Percentiles rank a stretch among this genome's conserved stretches.
phyloP scores from a whole-genome alignment of 2,888 invertebrate species.

The Chrysomela aeneicollis region DNA sequence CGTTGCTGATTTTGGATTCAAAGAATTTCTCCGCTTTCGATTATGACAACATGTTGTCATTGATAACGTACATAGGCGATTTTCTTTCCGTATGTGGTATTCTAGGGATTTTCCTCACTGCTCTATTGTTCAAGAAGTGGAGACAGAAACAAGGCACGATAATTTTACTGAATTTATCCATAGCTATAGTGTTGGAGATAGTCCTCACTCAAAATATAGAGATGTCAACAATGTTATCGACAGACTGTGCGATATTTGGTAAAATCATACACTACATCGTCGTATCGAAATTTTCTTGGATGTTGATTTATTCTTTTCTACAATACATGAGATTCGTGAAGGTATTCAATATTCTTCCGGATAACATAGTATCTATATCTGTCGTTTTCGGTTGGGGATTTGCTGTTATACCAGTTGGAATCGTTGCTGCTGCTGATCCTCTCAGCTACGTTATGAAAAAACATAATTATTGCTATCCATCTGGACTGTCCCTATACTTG shows the following conservation, averaged over 20 bases:
- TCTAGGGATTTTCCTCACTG: conserved; percentile 64
- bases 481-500: conserved; percentile 65
- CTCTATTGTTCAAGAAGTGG: conserved; percentile 67
- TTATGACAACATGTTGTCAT: conserved; percentile 62
- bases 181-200: conserved; percentile 63
- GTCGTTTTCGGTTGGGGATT: conserved; percentile 71
- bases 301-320: conserved; percentile 73
- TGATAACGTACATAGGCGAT: conserved; percentile 65
- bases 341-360: conserved; percentile 68
- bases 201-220: conserved; percentile 52
- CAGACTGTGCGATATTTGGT: conserved; percentile 66
- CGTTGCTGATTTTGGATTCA: conserved; percentile 61
- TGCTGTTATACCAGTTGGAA: conserved; percentile 64
- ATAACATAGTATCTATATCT: conserved; percentile 69
- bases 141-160: conserved; percentile 70
- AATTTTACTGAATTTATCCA: conserved; percentile 67
- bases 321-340: conserved; percentile 73
- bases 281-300: conserved; percentile 75
- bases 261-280: conserved; percentile 72
- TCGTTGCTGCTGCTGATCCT: conserved; percentile 63
- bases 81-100: conserved; percentile 65
- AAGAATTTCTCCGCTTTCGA: conserved; percentile 10
- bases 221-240: conserved; percentile 21
- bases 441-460: conserved; percentile 63
- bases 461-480: conserved; percentile 66